Conservation (phyloP, 2,113 vertebrate genomes). For the Melanerpes aurifrons region DNA sequence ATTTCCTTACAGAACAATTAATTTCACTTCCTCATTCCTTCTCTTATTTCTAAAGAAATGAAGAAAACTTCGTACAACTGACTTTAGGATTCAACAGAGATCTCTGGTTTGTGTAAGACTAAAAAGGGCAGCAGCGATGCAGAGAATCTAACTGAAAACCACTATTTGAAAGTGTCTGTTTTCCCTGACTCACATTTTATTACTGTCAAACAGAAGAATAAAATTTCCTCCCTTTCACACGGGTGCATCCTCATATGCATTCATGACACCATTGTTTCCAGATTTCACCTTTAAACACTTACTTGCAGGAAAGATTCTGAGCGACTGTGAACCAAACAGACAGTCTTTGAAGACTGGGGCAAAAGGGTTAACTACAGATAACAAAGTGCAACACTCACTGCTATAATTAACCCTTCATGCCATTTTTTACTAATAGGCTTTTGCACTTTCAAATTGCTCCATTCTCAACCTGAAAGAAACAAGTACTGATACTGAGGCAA, state of each 20-base stretch:
- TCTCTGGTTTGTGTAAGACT: neutral
- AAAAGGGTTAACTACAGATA: slow-evolving; percentile 67
- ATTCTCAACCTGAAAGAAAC: slow-evolving; percentile 61
- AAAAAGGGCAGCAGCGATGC: neutral
- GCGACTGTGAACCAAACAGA: slow-evolving; percentile 45
- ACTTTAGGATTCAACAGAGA: neutral
- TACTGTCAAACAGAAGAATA: neutral
- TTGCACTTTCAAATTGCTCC: slow-evolving; percentile 69
- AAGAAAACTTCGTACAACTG: fast-evolving
- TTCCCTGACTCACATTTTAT: neutral
- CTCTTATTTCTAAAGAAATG: neutral
- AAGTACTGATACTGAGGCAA: slow-evolving; percentile 62
- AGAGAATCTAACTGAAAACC: neutral
- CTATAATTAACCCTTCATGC: slow-evolving; percentile 70
- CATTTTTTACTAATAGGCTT: slow-evolving; percentile 71
- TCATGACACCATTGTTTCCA: neutral
- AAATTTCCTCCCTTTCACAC: neutral
- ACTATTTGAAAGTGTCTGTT: neutral
- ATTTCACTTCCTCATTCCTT: neutral
- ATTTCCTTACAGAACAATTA: neutral
- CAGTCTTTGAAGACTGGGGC: slow-evolving; percentile 40
- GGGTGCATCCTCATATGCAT: neutral
- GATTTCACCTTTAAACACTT: slow-evolving; percentile 31
- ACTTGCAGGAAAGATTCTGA: slow-evolving; percentile 2
- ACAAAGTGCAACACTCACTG: slow-evolving; percentile 52